Base-by-base conservation (phyloP, 1,140 invertebrate species). In the Macrotrachela quadricornifera region DNA sequence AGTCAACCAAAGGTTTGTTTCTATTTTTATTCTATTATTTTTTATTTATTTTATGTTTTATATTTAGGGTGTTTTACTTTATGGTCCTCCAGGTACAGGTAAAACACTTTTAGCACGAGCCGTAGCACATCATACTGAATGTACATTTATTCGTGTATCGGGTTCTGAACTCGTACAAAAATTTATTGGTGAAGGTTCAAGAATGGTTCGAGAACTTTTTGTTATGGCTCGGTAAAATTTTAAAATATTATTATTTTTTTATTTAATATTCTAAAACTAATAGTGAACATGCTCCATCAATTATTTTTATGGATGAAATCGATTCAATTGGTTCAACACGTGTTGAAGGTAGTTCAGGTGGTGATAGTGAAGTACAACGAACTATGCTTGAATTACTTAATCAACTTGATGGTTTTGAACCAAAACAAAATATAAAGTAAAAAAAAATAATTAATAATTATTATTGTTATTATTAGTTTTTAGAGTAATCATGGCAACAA, bases 291-390 rank as follows among this genome's bases (percentile, higher is more conserved):
- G 90, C 94, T 2, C 92, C 94, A 6, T 97, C 91, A 1, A 99
- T 99, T 60, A 99, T 99, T 62, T 99, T 99, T 68, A 99, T 99
- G 92, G 94, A 99, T 72, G 94, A 99, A 78, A 97, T 99, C 61
- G 94, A 99, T 74, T 97, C 92, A 0, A 99, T 99, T 73, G 94
- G 94, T 53, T 96, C 91, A 12, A 91, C 91, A 16, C 78, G 94
- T 64, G 88, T 99, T 64, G 94, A 99, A 71, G 88, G 86, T 40
- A 90, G 90, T 30, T 90, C 87, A 56, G 87, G 90, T 58, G 90
- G 69, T 57, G 94, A 99, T 69, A 95, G 88, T 56, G 94, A 99
- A 76, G 94, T 99, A 57, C 94, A 99, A 73, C 77, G 94, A 66
- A 99, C 94, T 38, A 99, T 99, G 94, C 78, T 99, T 65, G 94